Evolutionary conservation across 1,140 invertebrate genomes (phyloP).

Genomic region (Nasonia vitripennis): DNA sequence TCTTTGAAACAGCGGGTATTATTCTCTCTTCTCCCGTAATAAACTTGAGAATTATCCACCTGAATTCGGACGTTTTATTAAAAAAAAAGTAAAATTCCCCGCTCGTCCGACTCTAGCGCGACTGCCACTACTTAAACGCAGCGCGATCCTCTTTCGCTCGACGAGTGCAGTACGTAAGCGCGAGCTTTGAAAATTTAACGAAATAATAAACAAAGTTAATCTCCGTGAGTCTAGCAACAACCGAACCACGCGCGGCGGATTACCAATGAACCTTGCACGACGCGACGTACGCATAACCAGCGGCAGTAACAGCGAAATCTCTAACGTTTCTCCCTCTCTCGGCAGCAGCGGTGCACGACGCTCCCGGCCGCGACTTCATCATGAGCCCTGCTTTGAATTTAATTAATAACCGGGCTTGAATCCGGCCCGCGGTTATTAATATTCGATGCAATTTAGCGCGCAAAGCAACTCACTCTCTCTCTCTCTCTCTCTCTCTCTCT

Average conservation of each 20-base stretch:
- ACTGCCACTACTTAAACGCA: background rate
- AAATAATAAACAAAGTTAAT: too few species aligned
- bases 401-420: conserved; percentile 40
- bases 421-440: conserved; percentile 45
- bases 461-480: background rate
- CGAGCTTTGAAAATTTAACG: too few species aligned
- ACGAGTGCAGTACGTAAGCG: too few species aligned
- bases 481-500: background rate
- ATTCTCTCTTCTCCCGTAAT: background rate
- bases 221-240: background rate
- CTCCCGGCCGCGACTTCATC: conserved; percentile 17
- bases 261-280: background rate
- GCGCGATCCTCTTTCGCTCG: too few species aligned
- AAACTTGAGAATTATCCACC: background rate
- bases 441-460: conserved; percentile 43
- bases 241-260: background rate
- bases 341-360: background rate
- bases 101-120: background rate
- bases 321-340: background rate
- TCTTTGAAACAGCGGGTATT: background rate
- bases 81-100: background rate
- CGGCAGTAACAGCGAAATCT: background rate
- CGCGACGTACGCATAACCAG: background rate
- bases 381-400: conserved; percentile 27
- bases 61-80: background rate